Conservation (phyloP, 2,113 vertebrate genomes). For the Etheostoma spectabile region DNA sequence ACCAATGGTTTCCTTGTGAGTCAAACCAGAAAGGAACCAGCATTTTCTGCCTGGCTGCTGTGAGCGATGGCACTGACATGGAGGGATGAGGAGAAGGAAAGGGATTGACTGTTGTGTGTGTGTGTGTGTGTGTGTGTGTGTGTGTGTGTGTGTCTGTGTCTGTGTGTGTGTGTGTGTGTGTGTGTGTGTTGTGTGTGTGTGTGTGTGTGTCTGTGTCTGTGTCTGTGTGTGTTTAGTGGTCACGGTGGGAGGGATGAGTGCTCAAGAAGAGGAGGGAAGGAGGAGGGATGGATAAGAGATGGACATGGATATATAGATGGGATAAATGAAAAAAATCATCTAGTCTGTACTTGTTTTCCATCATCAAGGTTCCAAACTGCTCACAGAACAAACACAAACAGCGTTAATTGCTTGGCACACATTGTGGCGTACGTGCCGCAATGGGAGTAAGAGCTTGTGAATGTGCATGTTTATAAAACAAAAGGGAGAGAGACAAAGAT, state of each 20-base stretch:
- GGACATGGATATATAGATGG: constrained; percentile 44
- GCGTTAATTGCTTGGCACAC: constrained; percentile 77
- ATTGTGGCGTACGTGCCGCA: constrained; percentile 48
- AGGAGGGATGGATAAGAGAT: constrained; percentile 5
- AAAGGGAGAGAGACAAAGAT: constrained; percentile 31
- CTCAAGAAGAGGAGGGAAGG: constrained; percentile 24
- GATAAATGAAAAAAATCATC: constrained; percentile 51
- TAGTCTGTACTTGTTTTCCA: constrained; percentile 75
- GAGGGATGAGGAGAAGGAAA: constrained; percentile 29
- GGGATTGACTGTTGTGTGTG: neutral
- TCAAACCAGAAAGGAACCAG: constrained; percentile 63
- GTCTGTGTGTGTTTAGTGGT: constrained; percentile 12
- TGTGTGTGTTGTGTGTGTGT: neutral
- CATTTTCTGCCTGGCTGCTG: constrained; percentile 53
- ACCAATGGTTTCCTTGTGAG: constrained; percentile 70
- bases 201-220: constrained; percentile 13
- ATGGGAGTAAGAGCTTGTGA: constrained; percentile 38
- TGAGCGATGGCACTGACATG: constrained; percentile 45
- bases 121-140: constrained; percentile 10
- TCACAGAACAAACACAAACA: constrained; percentile 74
- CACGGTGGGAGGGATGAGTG: constrained; percentile 10
- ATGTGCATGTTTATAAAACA: constrained; percentile 48
- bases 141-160: constrained; percentile 14
- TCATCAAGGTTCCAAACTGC: constrained; percentile 71
- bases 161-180: constrained; percentile 16